phyloP scores from a whole-genome alignment of 2,888 invertebrate genomes.

The Scelioninae gen. 1 region DNA sequence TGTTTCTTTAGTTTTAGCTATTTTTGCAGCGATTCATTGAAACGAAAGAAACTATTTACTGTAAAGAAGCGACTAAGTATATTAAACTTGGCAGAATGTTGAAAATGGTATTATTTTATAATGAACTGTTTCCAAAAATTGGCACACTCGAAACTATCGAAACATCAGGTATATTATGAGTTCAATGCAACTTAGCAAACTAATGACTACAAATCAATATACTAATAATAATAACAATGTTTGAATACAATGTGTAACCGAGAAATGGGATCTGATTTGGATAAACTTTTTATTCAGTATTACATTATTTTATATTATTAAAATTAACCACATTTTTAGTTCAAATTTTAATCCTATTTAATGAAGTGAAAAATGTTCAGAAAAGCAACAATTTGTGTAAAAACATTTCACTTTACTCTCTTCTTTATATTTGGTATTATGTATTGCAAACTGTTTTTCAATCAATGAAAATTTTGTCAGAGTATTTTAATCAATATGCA shows the following conservation, averaged over 20 bases:
- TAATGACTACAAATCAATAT: constrained; percentile 48
- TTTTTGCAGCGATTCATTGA: constrained; percentile 38
- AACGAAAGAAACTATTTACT: constrained; percentile 44
- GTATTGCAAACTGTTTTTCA: no score
- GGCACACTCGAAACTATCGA: constrained; percentile 19
- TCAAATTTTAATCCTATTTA: no score
- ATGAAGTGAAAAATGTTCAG: no score
- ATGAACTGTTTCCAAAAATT: constrained; percentile 35
- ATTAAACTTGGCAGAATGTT: constrained; percentile 48
- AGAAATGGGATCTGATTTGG: constrained; percentile 28
- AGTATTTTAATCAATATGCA: no score
- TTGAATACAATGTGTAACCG: constrained; percentile 10
- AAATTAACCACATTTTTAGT: no score
- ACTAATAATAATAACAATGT: constrained; percentile 8
- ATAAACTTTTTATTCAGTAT: neutral
- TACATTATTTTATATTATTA: no score
- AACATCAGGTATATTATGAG: constrained; percentile 44
- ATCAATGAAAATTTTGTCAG: no score
- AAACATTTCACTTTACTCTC: no score
- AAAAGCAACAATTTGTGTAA: no score
- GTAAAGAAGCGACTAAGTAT: constrained; percentile 59
- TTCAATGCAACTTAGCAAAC: constrained; percentile 43
- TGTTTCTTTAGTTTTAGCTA: constrained; percentile 4
- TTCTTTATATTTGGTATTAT: no score
- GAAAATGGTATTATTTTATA: constrained; percentile 36